A percentile compares a stretch with the other conserved stretches of the same genome.
Evolutionary conservation across 2,113 vertebrate genomes (phyloP).

Genomic region (Crocuta crocuta): DNA sequence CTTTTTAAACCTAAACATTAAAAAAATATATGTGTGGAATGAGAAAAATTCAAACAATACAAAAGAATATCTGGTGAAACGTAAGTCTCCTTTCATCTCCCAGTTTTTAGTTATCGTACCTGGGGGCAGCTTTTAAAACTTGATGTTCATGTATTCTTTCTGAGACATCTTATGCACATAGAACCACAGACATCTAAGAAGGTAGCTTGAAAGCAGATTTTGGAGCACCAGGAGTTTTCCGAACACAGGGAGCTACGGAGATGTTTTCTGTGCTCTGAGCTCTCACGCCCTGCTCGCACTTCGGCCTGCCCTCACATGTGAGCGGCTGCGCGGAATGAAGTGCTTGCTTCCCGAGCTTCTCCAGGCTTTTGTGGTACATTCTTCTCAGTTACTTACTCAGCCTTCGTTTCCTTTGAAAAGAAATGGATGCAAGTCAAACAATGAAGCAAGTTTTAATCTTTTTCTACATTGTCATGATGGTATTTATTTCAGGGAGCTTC

Average conservation of each 20-base stretch:
- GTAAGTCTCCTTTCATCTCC: neutral
- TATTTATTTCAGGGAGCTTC: constrained; percentile 90
- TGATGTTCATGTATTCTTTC: neutral
- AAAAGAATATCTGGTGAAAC: neutral
- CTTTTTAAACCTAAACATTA: neutral
- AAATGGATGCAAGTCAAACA: neutral
- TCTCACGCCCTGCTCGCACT: neutral
- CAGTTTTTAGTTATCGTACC: neutral
- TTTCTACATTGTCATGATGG: neutral
- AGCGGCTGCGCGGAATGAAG: neutral
- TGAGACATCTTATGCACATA: neutral
- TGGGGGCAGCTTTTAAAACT: neutral
- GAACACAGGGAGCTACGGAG: neutral
- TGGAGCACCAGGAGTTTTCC: neutral
- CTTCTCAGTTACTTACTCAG: neutral
- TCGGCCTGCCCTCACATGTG: fast-evolving
- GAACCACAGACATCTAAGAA: neutral
- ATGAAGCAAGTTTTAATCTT: neutral
- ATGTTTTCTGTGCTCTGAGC: neutral
- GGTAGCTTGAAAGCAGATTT: neutral
- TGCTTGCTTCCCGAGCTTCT: neutral
- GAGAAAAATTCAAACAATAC: constrained; percentile 23
- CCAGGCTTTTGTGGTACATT: neutral
- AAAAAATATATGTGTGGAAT: neutral
- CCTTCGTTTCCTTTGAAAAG: neutral